Conservation (phyloP, 2,888 invertebrate species). For the Eupithecia exiguata region DNA sequence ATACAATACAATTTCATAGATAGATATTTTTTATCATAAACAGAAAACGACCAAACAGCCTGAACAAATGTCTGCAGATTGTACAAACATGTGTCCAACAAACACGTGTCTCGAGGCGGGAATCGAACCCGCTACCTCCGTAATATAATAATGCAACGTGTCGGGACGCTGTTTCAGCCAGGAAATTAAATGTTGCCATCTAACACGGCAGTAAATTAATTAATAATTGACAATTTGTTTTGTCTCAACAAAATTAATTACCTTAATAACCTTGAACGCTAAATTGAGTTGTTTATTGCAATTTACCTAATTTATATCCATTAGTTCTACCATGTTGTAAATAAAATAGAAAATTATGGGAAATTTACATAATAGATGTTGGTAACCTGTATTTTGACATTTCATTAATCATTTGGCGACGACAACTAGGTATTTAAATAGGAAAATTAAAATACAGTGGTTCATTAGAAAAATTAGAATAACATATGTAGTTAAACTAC, state of each 20-base stretch:
- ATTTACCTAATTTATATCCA: conserved; percentile 34
- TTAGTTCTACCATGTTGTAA: conserved; percentile 31
- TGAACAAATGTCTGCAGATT: too few species aligned
- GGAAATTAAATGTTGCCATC: conserved; percentile 46
- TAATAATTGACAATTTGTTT: conserved; percentile 51
- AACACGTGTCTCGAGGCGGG: too few species aligned
- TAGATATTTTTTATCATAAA: too few species aligned
- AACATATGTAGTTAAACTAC: neutral
- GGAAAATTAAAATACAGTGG: conserved; percentile 8
- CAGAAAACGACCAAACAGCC: too few species aligned
- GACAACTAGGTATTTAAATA: conserved; percentile 13
- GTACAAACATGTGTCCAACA: too few species aligned
- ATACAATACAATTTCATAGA: too few species aligned
- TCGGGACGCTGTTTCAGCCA: conserved; percentile 20
- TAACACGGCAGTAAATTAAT: conserved; percentile 48
- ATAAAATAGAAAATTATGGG: conserved; percentile 31
- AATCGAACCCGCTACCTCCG: too few species aligned
- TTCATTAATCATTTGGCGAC: conserved; percentile 22
- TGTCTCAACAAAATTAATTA: conserved; percentile 57
- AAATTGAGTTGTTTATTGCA: conserved; percentile 42
- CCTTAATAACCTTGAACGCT: conserved; percentile 51
- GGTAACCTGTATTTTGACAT: conserved; percentile 32
- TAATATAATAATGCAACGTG: too few species aligned
- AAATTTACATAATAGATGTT: conserved; percentile 27
- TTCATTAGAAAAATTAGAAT: neutral